These are phyloP conservation scores for Iguana delicatissima DNA, from an alignment of 2,797 vertebrate genomes.

Conservation along the genomic window DNA sequence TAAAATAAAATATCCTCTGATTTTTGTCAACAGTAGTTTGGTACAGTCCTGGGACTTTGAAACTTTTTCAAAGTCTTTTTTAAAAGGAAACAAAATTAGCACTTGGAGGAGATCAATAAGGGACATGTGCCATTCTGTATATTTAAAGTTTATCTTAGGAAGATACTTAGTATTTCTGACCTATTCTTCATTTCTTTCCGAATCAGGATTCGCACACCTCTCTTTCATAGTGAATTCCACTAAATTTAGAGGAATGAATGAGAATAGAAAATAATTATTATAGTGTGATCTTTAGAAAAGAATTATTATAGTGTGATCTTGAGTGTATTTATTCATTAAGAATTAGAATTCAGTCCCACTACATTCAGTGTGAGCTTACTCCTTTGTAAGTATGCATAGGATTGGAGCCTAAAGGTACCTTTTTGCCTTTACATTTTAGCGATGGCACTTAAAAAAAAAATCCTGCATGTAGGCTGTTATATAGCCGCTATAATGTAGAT, in stretches of 20 bases:
- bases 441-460: not conserved
- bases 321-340: not conserved
- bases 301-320: not conserved
- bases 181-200: conserved; percentile 12
- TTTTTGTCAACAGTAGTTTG: conserved; percentile 38
- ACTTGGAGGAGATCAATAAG: not conserved
- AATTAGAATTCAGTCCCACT: not conserved
- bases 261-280: conserved; percentile 16
- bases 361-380: not conserved
- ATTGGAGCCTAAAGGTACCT: not conserved
- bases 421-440: conserved; percentile 26
- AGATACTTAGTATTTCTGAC: conserved; percentile 26
- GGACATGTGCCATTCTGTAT: not conserved
- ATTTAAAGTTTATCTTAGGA: conserved; percentile 12
- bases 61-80: conserved; percentile 21
- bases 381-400: not conserved
- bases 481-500: not conserved
- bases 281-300: not conserved
- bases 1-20: conserved; percentile 6
- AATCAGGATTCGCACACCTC: not conserved
- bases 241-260: conserved; percentile 30
- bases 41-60: conserved; percentile 40
- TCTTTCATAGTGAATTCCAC: conserved; percentile 32
- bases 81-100: not conserved
- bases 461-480: conserved; percentile 23